A percentile compares a stretch with the other conserved stretches of the same genome.
Conservation (phyloP, 2,888 invertebrate species). For the Euproctis similis region DNA sequence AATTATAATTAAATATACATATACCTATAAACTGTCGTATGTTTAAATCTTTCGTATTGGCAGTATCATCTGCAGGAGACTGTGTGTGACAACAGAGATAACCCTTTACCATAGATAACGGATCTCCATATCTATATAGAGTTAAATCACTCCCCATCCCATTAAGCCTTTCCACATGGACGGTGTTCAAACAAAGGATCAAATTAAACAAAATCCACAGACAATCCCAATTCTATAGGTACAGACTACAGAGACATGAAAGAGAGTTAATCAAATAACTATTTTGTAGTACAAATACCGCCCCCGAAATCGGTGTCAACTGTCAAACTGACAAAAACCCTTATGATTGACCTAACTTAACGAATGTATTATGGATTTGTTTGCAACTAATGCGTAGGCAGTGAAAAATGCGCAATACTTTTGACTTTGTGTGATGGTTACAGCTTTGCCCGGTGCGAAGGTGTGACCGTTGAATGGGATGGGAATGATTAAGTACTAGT, state of each 20-base stretch:
- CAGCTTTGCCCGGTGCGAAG: constrained; percentile 58
- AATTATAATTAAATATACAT: too few relatives aligned
- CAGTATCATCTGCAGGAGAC: too few relatives aligned
- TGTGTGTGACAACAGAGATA: constrained; percentile 57
- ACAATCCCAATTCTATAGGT: constrained; percentile 67
- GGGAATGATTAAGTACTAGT: too few relatives aligned
- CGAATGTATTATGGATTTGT: constrained; percentile 22
- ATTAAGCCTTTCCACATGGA: constrained; percentile 66
- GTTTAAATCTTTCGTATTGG: too few relatives aligned
- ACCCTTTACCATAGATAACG: constrained; percentile 46
- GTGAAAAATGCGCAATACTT: constrained; percentile 62
- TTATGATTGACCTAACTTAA: constrained; percentile 59
- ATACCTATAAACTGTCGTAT: too few relatives aligned
- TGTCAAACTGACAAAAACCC: constrained; percentile 56
- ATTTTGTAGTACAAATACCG: constrained; percentile 53
- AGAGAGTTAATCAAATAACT: constrained; percentile 74
- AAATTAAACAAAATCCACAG: constrained; percentile 71
- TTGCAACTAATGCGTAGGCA: constrained; percentile 53
- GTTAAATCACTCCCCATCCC: constrained; percentile 26
- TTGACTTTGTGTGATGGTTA: constrained; percentile 23
- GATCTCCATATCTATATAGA: constrained; percentile 51
- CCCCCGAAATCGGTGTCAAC: constrained; percentile 50
- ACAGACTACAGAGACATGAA: constrained; percentile 66
- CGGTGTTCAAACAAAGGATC: constrained; percentile 68
- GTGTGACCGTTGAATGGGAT: too few relatives aligned